A percentile compares a stretch with the other conserved stretches of the same genome.
These are phyloP conservation scores for Collichthys lucidus DNA, from an alignment of 2,113 vertebrate genomes.

Conservation along the genomic window DNA sequence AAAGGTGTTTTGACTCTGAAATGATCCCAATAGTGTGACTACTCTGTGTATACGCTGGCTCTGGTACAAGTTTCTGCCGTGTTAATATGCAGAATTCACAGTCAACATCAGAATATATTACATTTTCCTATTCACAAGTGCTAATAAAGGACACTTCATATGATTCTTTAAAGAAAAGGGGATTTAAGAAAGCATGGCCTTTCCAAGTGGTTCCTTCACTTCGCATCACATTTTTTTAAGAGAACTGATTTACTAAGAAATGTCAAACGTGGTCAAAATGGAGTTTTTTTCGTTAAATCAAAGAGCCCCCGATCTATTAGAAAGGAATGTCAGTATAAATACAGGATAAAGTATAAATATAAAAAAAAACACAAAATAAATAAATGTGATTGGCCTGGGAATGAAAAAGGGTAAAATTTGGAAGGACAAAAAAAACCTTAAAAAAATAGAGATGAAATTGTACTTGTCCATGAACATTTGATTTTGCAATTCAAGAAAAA, in stretches of 20 bases:
- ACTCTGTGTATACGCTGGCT: conserved; percentile 15
- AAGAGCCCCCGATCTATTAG: conserved; percentile 60
- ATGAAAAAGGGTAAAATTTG: conserved; percentile 59
- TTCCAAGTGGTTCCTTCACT: conserved; percentile 61
- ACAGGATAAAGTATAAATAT: conserved; percentile 79
- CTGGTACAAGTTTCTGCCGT: conserved; percentile 21
- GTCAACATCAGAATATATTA: conserved; percentile 81
- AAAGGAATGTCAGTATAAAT: conserved; percentile 86
- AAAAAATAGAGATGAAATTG: conserved; percentile 54
- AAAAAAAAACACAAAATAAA: conserved; percentile 76
- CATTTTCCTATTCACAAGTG: conserved; percentile 81
- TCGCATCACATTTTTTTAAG: conserved; percentile 67
- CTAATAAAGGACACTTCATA: conserved; percentile 62
- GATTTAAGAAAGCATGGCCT: conserved; percentile 58
- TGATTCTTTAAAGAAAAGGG: conserved; percentile 25
- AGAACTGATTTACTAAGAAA: conserved; percentile 49
- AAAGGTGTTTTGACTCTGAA: neutral
- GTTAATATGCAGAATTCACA: conserved; percentile 77
- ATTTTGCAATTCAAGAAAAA: conserved; percentile 6
- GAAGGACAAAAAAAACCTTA: conserved; percentile 16
- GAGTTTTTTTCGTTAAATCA: conserved; percentile 51
- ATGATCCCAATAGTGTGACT: neutral
- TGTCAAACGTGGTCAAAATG: conserved; percentile 45
- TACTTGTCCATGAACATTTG: conserved; percentile 19
- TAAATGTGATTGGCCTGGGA: conserved; percentile 73